Evolutionary conservation across 2,888 invertebrate genomes (phyloP).

Genomic region (Drosophila melanocephala): DNA sequence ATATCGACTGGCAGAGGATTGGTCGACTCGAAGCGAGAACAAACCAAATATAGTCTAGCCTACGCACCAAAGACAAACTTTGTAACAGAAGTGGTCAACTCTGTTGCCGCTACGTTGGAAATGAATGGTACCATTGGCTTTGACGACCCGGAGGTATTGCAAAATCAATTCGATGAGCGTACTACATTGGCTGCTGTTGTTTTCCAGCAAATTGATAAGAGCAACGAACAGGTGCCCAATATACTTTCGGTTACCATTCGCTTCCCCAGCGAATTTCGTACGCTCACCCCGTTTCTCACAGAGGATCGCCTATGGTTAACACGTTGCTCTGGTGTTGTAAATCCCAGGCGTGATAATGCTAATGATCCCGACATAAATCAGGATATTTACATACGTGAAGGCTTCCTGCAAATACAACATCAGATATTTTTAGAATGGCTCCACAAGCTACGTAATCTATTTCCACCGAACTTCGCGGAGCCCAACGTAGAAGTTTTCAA

Average conservation of each 20-base stretch:
- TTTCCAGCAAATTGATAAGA: slow-evolving; percentile 29
- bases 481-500: slow-evolving; percentile 52
- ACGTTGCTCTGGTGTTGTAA: slow-evolving; percentile 71
- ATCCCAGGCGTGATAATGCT: slow-evolving; percentile 40
- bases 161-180: slow-evolving; percentile 63
- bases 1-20: slow-evolving; percentile 26
- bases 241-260: slow-evolving; percentile 61
- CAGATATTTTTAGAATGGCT: slow-evolving; percentile 72
- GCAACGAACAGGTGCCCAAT: slow-evolving; percentile 24
- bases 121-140: slow-evolving; percentile 48
- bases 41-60: slow-evolving; percentile 56
- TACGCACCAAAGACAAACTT: slow-evolving; percentile 56
- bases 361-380: slow-evolving; percentile 30
- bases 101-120: slow-evolving; percentile 47
- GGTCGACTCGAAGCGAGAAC: slow-evolving; percentile 52
- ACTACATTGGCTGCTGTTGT: slow-evolving; percentile 68
- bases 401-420: slow-evolving; percentile 80
- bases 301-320: slow-evolving; percentile 75
- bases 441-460: slow-evolving; percentile 5
- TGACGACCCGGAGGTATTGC: slow-evolving; percentile 29
- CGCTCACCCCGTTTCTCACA: slow-evolving; percentile 52
- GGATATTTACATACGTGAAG: slow-evolving; percentile 80
- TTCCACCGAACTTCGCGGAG: slow-evolving; percentile 10
- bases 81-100: slow-evolving; percentile 27
- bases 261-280: slow-evolving; percentile 78